Conservation (phyloP, 2,113 vertebrate species). For the Mungos mungo region DNA sequence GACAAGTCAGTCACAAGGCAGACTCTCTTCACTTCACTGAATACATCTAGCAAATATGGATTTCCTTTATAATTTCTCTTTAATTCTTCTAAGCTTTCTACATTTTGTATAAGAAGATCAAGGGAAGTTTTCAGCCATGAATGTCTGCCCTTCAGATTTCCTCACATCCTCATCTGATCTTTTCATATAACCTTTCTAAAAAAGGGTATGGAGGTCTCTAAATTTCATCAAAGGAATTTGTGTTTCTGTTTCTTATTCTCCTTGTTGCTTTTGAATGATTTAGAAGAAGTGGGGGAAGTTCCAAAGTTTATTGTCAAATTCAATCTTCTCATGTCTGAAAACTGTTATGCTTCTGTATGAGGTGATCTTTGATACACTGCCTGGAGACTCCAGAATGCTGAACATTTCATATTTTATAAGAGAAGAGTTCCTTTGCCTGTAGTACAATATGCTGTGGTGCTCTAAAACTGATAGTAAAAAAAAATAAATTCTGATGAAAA, state of each 20-base stretch:
- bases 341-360: background rate
- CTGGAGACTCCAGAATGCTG: background rate
- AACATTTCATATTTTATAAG: background rate
- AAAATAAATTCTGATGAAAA: background rate
- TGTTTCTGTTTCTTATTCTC: background rate
- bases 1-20: background rate
- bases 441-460: background rate
- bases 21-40: background rate
- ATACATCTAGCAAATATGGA: background rate
- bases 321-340: background rate
- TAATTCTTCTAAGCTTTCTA: background rate
- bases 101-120: background rate
- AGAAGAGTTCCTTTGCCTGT: background rate
- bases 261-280: slow-evolving; percentile 5
- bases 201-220: too few relatives aligned
- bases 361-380: background rate
- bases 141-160: background rate
- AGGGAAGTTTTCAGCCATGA: background rate
- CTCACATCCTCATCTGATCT: background rate
- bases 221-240: background rate
- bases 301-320: background rate
- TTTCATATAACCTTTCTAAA: background rate
- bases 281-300: background rate
- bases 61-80: background rate
- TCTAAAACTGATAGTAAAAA: background rate